A percentile compares a stretch with the other conserved stretches of the same genome.
Evolutionary conservation across 1,140 invertebrate species (phyloP).

Genomic region (Globodera ellingtonae): DNA sequence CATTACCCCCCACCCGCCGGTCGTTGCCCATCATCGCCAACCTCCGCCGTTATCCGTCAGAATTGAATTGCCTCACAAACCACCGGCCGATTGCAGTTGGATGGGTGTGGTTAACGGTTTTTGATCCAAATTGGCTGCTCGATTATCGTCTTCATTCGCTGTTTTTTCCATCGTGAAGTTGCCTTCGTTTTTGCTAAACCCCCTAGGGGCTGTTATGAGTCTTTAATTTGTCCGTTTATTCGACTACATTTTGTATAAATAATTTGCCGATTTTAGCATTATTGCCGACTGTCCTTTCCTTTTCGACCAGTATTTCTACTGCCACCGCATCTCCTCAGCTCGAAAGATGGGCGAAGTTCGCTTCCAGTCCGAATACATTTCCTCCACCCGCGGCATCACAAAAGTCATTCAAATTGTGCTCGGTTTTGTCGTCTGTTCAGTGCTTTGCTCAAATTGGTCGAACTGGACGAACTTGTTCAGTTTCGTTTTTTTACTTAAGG

Average conservation of each 20-base stretch:
- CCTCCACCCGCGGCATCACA: constrained; percentile 43
- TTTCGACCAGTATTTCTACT: constrained; percentile 17
- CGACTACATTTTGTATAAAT: not conserved
- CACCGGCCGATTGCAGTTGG: no score
- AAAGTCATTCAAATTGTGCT: constrained; percentile 55
- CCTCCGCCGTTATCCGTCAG: no score
- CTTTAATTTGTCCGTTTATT: not conserved
- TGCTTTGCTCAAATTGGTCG: constrained; percentile 56
- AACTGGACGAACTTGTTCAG: constrained; percentile 14
- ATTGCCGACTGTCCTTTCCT: constrained; percentile 1
- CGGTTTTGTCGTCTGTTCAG: constrained; percentile 52
- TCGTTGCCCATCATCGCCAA: no score
- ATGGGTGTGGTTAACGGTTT: no score
- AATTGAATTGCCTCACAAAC: no score
- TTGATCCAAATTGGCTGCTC: no score
- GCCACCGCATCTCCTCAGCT: constrained; percentile 3
- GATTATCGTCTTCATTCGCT: no score
- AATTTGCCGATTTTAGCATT: not conserved
- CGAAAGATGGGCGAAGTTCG: constrained; percentile 29
- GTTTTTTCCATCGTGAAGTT: no score
- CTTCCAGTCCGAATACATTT: constrained; percentile 42
- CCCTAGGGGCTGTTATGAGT: no score
- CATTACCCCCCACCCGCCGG: no score
- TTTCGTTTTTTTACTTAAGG: constrained; percentile 35
- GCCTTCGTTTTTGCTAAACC: no score